Evolutionary conservation across 2,888 invertebrate species (phyloP).

Genomic region (Drosophila vallismaia): DNA sequence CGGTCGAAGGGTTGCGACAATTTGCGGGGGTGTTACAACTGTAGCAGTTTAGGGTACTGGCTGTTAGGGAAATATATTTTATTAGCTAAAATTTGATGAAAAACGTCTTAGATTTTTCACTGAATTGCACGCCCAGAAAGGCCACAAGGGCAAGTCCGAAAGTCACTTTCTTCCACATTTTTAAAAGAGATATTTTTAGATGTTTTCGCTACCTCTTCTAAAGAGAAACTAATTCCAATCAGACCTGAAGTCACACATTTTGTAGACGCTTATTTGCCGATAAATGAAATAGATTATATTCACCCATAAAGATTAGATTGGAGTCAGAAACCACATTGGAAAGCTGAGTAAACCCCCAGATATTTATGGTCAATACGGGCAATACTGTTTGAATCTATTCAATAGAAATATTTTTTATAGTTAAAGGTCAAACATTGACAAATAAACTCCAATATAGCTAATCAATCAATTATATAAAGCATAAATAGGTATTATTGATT

Average conservation of each 20-base stretch:
- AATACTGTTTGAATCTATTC: background rate
- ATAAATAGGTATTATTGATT: too few species aligned
- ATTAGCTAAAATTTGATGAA: background rate
- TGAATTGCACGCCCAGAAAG: conserved; percentile 52
- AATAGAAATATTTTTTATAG: background rate
- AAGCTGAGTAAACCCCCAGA: conserved; percentile 21
- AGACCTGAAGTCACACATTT: conserved; percentile 3
- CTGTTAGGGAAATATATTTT: conserved; percentile 20
- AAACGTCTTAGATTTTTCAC: conserved; percentile 43
- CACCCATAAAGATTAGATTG: conserved; percentile 36
- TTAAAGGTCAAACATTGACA: background rate
- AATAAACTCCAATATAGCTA: background rate
- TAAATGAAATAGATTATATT: conserved; percentile 15
- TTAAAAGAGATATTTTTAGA: background rate
- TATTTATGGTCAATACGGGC: background rate
- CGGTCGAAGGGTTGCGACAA: conserved; percentile 25
- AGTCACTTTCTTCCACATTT: conserved; percentile 61
- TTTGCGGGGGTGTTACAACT: conserved; percentile 31
- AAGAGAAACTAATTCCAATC: conserved; percentile 18
- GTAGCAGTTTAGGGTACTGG: conserved; percentile 46
- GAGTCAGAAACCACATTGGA: conserved; percentile 13
- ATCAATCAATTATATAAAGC: background rate
- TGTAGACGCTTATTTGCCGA: background rate
- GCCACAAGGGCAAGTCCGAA: conserved; percentile 46
- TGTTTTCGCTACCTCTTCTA: background rate